A percentile compares a stretch with the other conserved stretches of the same genome.
phyloP scores from a whole-genome alignment of 2,888 invertebrate species.

The Tenthredo notha region DNA sequence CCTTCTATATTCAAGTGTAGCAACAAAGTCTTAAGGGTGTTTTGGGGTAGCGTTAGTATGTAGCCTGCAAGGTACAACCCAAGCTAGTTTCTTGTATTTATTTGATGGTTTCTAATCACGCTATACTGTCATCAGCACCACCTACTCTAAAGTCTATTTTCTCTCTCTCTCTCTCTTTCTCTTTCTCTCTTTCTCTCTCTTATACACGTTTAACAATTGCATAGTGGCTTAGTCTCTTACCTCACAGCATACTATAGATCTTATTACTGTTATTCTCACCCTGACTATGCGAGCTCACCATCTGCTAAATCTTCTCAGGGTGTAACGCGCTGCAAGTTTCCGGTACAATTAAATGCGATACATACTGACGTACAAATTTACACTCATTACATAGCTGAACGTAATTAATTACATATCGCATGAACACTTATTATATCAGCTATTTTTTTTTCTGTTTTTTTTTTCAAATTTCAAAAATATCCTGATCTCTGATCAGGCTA shows the following conservation, averaged over 20 bases:
- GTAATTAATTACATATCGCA: not conserved
- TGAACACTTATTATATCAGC: too few species aligned
- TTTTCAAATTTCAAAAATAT: not conserved
- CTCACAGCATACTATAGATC: not conserved
- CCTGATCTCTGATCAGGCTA: too few species aligned
- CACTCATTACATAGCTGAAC: not conserved
- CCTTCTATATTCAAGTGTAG: conserved; percentile 13
- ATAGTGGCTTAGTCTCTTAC: not conserved
- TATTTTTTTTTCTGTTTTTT: too few species aligned
- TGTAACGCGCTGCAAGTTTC: conserved; percentile 7
- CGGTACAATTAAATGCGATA: conserved; percentile 17
- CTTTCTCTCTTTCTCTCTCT: not conserved
- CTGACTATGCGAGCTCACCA: not conserved
- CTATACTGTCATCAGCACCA: conserved; percentile 76
- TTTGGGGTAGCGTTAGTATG: not conserved
- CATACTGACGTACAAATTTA: not conserved
- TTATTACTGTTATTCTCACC: conserved; percentile 29
- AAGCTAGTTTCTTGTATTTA: conserved; percentile 68
- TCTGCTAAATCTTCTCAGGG: not conserved
- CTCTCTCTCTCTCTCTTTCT: not conserved
- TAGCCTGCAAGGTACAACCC: not conserved
- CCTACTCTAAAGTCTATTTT: conserved; percentile 18
- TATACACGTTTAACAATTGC: not conserved
- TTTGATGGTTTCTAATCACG: conserved; percentile 77
- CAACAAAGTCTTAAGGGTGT: conserved; percentile 4